Evolutionary conservation across 1,140 invertebrate species (phyloP).

Genomic region (Zaprionus inermis): DNA sequence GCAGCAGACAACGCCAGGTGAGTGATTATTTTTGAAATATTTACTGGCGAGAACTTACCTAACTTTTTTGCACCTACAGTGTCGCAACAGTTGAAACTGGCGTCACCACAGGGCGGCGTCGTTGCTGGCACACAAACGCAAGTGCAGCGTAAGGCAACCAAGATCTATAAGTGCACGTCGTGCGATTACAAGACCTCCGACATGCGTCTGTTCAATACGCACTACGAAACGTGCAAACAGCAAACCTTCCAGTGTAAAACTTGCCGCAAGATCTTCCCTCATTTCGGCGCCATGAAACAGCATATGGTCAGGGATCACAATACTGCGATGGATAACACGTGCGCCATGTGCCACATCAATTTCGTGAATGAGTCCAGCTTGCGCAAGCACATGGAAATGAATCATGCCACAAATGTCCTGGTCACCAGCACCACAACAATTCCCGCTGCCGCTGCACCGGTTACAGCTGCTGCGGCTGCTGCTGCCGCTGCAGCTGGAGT

Average conservation of each 20-base stretch:
- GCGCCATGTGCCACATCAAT: slow-evolving; percentile 81
- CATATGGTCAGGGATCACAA: slow-evolving; percentile 82
- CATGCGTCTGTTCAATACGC: slow-evolving; percentile 81
- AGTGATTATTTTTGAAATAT: neutral
- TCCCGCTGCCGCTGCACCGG: slow-evolving; percentile 65
- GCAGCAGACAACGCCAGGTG: slow-evolving; percentile 62
- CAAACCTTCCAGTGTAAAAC: slow-evolving; percentile 83
- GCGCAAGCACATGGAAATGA: slow-evolving; percentile 83
- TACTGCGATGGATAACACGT: slow-evolving; percentile 80
- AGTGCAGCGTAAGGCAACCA: slow-evolving; percentile 76
- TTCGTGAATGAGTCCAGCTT: slow-evolving; percentile 78
- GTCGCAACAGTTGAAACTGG: slow-evolving; percentile 63
- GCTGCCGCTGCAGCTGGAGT: slow-evolving; percentile 57
- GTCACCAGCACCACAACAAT: slow-evolving; percentile 81
- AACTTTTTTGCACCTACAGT: neutral
- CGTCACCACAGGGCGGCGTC: slow-evolving; percentile 40
- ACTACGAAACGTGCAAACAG: slow-evolving; percentile 83
- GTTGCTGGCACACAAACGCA: slow-evolving; percentile 64
- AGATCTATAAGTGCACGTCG: slow-evolving; percentile 83
- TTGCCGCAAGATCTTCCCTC: slow-evolving; percentile 81
- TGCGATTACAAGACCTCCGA: slow-evolving; percentile 84
- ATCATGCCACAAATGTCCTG: slow-evolving; percentile 81
- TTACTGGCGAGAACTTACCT: neutral
- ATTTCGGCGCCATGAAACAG: slow-evolving; percentile 80
- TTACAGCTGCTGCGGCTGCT: slow-evolving; percentile 56